A percentile compares a stretch with the other conserved stretches of the same genome.
Conservation (phyloP, 2,888 invertebrate genomes). For the Nephrocerus scutellatus region DNA sequence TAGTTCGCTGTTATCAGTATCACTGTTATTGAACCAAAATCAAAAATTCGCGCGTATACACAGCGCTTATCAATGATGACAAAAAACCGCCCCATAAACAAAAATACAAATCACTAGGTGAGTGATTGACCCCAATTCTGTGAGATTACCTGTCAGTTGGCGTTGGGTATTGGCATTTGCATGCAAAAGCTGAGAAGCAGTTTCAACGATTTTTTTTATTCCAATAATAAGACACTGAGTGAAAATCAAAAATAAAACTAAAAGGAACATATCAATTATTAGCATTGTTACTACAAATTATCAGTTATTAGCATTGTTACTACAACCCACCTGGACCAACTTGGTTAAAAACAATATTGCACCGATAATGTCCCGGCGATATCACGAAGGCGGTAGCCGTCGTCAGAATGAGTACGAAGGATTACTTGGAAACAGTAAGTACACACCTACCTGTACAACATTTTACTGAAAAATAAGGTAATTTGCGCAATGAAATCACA, state of each 20-base stretch:
- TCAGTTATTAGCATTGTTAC: too few species aligned
- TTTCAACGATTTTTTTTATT: slow-evolving; percentile 16
- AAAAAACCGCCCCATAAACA: slow-evolving; percentile 8
- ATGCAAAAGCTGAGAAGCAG: slow-evolving; percentile 10
- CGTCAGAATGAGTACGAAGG: slow-evolving; percentile 30
- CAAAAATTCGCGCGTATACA: too few species aligned
- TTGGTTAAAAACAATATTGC: neutral
- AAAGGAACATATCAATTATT: too few species aligned
- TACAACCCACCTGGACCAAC: too few species aligned
- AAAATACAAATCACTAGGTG: slow-evolving; percentile 7
- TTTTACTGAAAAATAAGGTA: neutral
- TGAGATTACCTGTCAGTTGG: slow-evolving; percentile 11
- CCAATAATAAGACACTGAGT: too few species aligned
- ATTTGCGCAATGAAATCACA: too few species aligned
- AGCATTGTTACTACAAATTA: too few species aligned
- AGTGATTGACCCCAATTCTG: slow-evolving; percentile 7
- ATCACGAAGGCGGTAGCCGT: slow-evolving; percentile 13
- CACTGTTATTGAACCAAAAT: too few species aligned
- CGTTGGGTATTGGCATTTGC: slow-evolving; percentile 22
- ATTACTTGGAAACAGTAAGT: slow-evolving; percentile 32
- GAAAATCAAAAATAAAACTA: too few species aligned
- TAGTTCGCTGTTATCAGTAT: too few species aligned
- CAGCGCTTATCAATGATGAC: too few species aligned
- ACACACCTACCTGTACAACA: slow-evolving; percentile 1
- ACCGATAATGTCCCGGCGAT: slow-evolving; percentile 13